Base-by-base conservation (phyloP, 2,888 invertebrate genomes). In the Halocaridina rubra region DNA sequence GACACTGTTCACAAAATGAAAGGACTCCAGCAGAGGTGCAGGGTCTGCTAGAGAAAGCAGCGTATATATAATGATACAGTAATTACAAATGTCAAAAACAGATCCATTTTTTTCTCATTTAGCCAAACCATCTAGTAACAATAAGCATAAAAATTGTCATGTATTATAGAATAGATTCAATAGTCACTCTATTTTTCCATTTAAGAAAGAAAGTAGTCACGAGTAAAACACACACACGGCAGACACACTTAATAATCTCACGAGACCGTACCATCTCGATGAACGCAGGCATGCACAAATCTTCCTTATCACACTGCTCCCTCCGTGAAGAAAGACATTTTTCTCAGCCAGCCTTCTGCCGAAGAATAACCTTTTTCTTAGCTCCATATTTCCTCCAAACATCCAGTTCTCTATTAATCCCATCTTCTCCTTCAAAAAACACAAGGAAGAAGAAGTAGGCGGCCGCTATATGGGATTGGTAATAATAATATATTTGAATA, bases 221-320 rank as follows among this genome's bases (percentile, higher is more conserved):
- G n/a, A n/a, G n/a, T n/a, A n/a, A n/a, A 80, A 69, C 53, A 81
- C 67, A 71, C 82, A 82, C 82, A 82, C 71, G 33, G 82, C 77
- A 69, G 77, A 84, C 84, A 81, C 74, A 71, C 72, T 78, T 61
- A 78, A 77, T 61, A 77, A 74, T 84, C 78, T 84, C 79, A 72
- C 32, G 74, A 69, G 46, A 74, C 61, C 72, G 64, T 72, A 39
- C 59, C 59, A 61, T 53, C 59, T 72, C 61, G 78, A 64, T 16
- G 75, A 78, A 84, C 84, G 61, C 84, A 84, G 72, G 79, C 84
- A 84, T 84, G 84, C 84, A 84, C 72, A 79, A 84, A 72, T 78
- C 84, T 67, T 84, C n/a, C 16, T 13, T 46, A 16, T 13, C 16
- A 46, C 10, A 16, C 16, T 46, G 16, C 16, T 46, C 53, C 10